phyloP scores from a whole-genome alignment of 2,113 vertebrate genomes.

The Redunca redunca region DNA sequence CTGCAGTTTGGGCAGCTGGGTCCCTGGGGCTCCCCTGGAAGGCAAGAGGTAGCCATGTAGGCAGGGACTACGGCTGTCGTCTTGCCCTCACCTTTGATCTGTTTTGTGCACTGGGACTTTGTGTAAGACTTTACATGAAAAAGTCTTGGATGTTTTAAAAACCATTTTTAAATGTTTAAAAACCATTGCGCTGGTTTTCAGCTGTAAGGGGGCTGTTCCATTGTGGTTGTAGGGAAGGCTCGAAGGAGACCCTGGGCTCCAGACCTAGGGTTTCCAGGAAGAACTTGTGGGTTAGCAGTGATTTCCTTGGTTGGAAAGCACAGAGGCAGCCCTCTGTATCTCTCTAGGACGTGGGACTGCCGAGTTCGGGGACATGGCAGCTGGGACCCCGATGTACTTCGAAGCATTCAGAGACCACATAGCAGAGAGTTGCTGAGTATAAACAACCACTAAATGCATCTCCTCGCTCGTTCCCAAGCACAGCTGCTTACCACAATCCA shows the following conservation, averaged over 20 bases:
- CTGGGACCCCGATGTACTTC: background rate
- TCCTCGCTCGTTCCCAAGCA: background rate
- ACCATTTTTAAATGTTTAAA: background rate
- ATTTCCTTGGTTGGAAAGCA: background rate
- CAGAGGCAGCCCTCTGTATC: background rate
- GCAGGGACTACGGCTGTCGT: background rate
- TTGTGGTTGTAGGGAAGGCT: background rate
- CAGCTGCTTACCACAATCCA: background rate
- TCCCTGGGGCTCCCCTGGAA: background rate
- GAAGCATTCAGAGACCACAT: background rate
- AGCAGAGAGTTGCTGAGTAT: background rate
- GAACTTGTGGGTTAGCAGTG: background rate
- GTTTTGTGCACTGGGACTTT: background rate
- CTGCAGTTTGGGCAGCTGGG: background rate
- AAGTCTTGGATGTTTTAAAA: background rate
- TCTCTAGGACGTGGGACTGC: background rate
- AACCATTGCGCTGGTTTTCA: background rate
- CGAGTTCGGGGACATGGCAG: background rate
- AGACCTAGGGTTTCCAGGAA: background rate
- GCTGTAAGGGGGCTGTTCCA: background rate
- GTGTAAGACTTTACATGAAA: background rate
- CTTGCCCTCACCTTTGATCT: background rate
- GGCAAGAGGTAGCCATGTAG: background rate
- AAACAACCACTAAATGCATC: too few relatives aligned
- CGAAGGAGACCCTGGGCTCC: background rate